Evolutionary conservation across 2,888 invertebrate genomes (phyloP), one percentile per base, ranked within the genome.

Genomic region (Agrochola lota): DNA sequence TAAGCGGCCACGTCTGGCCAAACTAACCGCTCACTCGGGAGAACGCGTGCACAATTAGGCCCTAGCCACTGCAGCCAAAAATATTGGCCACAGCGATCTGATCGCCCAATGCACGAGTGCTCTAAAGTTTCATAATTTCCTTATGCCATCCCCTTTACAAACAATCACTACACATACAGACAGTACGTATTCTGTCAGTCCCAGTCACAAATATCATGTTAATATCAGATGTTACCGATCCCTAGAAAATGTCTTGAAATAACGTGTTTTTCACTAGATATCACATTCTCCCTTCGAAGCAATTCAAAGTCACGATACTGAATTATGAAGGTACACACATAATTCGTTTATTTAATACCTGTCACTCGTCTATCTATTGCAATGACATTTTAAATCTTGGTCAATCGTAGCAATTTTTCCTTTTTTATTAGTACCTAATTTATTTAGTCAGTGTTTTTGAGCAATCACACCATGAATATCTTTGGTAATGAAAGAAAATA

Each of bases 351-450:
- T 71, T 68, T 75, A 66, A 23, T 78, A 80, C 64, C 84, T 82
- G 74, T 81, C 84, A 84, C 85, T 80, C 84, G 26, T 77, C 76
- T 77, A 77, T 74, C 69, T 84, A 85, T 84, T 85, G 82, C 87
- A 86, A 83, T 88, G 89, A 89, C 89, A 84, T 84, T 80, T 88
- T 81, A 88, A 89, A 87, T 87, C 89, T 91, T 91, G 91, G 89
- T 90, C 90, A 91, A 91, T 88, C 88, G 86, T 78, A 57, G 71
- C 74, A 60, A 77, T 78, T 74, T 71, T 40, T 23, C 23, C 49
- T 43, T 67, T 63, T 77, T 23, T 52, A 81, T 55, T 80, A 72
- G 74, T 84, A 83, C 66, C 71, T 83, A 83, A 76, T 84, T 59
- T 63, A 78, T 74, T 76, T 72, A 81, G 64, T 72, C 74, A 69